Evolutionary conservation across 2,113 vertebrate genomes (phyloP), one percentile per base, ranked within the genome.

Genomic region (Hiodon tergisus): DNA sequence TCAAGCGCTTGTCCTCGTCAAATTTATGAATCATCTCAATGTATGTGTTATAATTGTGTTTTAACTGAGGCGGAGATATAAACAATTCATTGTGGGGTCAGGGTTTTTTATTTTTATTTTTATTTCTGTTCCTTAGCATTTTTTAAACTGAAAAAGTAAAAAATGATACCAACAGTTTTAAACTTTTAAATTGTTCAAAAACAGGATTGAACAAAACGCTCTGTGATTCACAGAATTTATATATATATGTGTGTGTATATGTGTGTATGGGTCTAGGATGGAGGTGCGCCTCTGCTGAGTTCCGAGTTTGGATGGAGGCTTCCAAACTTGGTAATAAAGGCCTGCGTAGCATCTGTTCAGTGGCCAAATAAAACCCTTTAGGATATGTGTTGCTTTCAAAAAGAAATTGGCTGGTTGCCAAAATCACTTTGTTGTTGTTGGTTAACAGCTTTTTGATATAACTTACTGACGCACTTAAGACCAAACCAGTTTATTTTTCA

Each of bases 401-500:
- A 54, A 53, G 51, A 54, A 57, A 10, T 10, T 2, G 2, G 10
- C 54, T 57, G 10, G 14, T 53, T 17, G 14, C 51, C 8, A n/a
- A 14, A 3, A 46, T 11, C 3, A 47, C 2, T 63, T 14, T 60
- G 16, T 63, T 0, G 6, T 11, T 66, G 46, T 76, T 70, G 4
- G 53, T 54, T 31, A n/a, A 46, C 31, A 16, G 10, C 16, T 76
- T 61, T 46, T 61, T 31, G 46, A 17, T 70, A 69, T 10, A 52
- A 60, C 52, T 52, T 69, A 62, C 16, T 6, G 6, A 31, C 13
- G 72, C 72, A 63, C 51, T 66, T 55, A 63, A 65, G 61, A 66
- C 72, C 72, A 73, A 73, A 73, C 61, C 9, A 6, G 48, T 66
- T 66, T 55, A 51, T 48, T 54, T 67, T 31, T 16, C 68, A n/a